Evolutionary conservation across 2,888 invertebrate species (phyloP).

Genomic region (Amphipyra tragopoginis): DNA sequence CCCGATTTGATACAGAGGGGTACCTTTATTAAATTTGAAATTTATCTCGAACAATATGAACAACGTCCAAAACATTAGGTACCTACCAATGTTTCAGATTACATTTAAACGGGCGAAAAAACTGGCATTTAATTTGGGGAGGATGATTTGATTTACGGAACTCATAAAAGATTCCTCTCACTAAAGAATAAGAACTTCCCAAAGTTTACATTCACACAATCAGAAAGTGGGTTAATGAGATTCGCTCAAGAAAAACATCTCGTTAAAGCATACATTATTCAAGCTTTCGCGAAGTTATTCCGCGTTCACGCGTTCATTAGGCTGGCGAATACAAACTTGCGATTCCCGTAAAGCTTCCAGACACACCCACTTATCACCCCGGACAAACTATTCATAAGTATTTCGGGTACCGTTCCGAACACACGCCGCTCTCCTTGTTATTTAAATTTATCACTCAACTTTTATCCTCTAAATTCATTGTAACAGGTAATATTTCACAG

Average conservation of each 20-base stretch:
- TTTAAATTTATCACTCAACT: slow-evolving; percentile 90
- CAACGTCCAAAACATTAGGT: slow-evolving; percentile 37
- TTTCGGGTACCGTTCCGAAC: slow-evolving; percentile 76
- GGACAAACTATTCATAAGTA: slow-evolving; percentile 87
- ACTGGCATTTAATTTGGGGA: slow-evolving; percentile 65
- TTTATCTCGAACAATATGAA: slow-evolving; percentile 57
- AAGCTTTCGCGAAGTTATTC: slow-evolving; percentile 88
- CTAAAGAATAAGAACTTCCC: slow-evolving; percentile 83
- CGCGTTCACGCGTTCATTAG: slow-evolving; percentile 89
- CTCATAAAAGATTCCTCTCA: slow-evolving; percentile 82
- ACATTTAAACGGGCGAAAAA: slow-evolving; percentile 49
- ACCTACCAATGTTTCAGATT: slow-evolving; percentile 36
- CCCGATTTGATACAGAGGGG: slow-evolving; percentile 65
- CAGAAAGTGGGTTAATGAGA: slow-evolving; percentile 89
- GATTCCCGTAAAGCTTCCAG: slow-evolving; percentile 77
- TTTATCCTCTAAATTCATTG: slow-evolving; percentile 89
- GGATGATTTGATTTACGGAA: slow-evolving; percentile 81
- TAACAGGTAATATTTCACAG: slow-evolving; percentile 89
- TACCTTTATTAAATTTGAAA: slow-evolving; percentile 58
- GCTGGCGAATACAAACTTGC: slow-evolving; percentile 84
- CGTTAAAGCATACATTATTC: slow-evolving; percentile 90
- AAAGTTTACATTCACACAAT: slow-evolving; percentile 88
- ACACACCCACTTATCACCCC: slow-evolving; percentile 85
- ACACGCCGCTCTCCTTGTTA: slow-evolving; percentile 80
- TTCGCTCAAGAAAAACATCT: slow-evolving; percentile 90